Conservation (phyloP, 2,888 invertebrate species). For the Eucriotettix oculatus region DNA sequence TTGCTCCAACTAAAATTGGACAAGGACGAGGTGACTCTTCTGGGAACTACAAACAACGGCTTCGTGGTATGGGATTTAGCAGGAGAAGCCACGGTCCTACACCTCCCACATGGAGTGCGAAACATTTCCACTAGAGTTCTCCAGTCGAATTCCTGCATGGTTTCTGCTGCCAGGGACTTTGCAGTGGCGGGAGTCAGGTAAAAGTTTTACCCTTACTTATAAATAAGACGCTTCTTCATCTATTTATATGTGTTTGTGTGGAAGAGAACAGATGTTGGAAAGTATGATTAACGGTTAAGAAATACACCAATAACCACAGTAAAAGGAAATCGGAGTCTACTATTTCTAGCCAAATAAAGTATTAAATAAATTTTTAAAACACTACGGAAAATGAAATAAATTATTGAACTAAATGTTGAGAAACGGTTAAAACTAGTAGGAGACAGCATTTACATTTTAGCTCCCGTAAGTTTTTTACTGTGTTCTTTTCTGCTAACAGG, state of each 20-base stretch:
- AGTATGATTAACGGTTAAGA: too few relatives aligned
- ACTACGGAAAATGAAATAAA: too few relatives aligned
- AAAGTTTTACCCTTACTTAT: background rate
- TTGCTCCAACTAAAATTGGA: slow-evolving; percentile 71
- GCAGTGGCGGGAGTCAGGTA: slow-evolving; percentile 88
- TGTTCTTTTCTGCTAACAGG: slow-evolving; percentile 28
- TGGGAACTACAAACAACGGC: slow-evolving; percentile 62
- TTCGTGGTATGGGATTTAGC: slow-evolving; percentile 69
- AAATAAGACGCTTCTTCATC: background rate
- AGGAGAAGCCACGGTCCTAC: slow-evolving; percentile 38
- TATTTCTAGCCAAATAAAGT: too few relatives aligned
- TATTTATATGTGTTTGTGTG: background rate
- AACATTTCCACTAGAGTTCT: slow-evolving; percentile 88
- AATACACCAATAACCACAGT: too few relatives aligned
- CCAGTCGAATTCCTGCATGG: slow-evolving; percentile 78
- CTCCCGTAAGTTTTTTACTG: too few relatives aligned
- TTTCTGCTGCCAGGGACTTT: slow-evolving; percentile 78
- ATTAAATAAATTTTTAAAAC: too few relatives aligned
- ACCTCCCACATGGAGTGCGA: slow-evolving; percentile 69
- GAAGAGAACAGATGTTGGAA: too few relatives aligned
- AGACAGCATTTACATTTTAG: too few relatives aligned
- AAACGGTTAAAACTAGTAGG: too few relatives aligned
- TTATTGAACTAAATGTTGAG: too few relatives aligned
- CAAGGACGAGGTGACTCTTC: slow-evolving; percentile 57
- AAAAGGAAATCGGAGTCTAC: too few relatives aligned